Base-by-base conservation (phyloP, 2,888 invertebrate genomes). In the Sceliomorpha sp. region DNA sequence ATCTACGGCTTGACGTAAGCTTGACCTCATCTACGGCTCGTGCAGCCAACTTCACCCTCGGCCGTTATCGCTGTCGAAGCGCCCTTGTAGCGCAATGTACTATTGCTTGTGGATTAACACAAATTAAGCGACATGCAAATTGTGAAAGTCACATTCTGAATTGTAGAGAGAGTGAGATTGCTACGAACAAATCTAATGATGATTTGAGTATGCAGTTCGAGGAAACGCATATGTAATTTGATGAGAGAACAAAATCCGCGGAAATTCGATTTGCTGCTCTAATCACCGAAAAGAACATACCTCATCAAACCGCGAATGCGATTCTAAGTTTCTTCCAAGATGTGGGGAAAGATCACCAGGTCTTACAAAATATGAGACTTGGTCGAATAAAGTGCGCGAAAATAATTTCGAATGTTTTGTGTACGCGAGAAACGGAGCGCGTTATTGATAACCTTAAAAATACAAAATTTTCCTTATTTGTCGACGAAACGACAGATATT, bases 241-340 rank as follows among this genome's bases (percentile, higher is more conserved):
- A 64, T 13, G 53, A 60, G 9, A 32, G 32, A 7, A 42, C 39
- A 27, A 31, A 50, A 34, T 34, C 20, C 17, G 64, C 66, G 0
- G 70, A 67, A 39, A 56, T 70, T 37, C 9, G 44, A n/a, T 53
- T 66, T 36, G 47, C 60, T 5, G 26, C 60, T n/a, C 48, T 66
- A 10, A 6, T 70, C 4, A 44, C 53, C 1, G 60, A 60, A 27
- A 14, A 50, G 2, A 60, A 70, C 42, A 60, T 60, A 31, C 32
- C 70, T 3, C 42, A 17, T 45, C 13, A 44, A 14, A 31, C 20
- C 8, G 64, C 32, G 24, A 31, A 56, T 1, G 24, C 2, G n/a
- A 45, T 64, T 29, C 9, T 69, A n/a, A 24, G 26, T 1, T 44
- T 73, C 2, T 58, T 67, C 29, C 40, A 72, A 47, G 37, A 58